Conservation (phyloP, 2,888 invertebrate species). For the Ametastegia equiseti region DNA sequence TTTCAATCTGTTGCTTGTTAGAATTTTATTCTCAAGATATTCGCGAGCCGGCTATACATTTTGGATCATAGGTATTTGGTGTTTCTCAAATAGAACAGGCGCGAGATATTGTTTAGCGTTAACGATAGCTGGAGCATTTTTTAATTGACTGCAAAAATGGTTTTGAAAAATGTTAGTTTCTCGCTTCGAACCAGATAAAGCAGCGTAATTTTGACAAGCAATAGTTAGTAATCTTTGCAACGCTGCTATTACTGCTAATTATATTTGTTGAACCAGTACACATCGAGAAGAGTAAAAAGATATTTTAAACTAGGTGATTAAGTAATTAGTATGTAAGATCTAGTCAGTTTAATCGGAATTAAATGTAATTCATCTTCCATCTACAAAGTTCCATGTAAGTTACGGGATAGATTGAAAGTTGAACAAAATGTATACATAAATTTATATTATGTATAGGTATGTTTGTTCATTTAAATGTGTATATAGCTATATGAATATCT, state of each 20-base stretch:
- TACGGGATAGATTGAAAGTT: neutral
- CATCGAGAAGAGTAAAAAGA: constrained; percentile 35
- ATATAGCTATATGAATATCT: constrained; percentile 32
- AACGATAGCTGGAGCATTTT: neutral
- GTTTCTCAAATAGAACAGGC: neutral
- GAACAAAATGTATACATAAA: neutral
- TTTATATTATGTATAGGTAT: constrained; percentile 7
- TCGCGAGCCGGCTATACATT: neutral
- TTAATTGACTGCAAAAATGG: neutral
- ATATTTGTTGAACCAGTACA: constrained; percentile 13
- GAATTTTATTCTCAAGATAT: neutral
- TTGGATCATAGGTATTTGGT: neutral
- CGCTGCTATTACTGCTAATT: constrained; percentile 23
- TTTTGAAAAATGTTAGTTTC: neutral
- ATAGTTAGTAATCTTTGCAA: constrained; percentile 26
- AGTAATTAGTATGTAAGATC: constrained; percentile 9
- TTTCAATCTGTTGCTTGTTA: constrained; percentile 35
- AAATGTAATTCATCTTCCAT: constrained; percentile 41
- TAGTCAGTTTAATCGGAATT: constrained; percentile 34
- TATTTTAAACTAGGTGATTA: constrained; percentile 38
- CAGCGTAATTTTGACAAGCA: constrained; percentile 27
- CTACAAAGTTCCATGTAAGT: constrained; percentile 21
- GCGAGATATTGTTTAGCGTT: neutral
- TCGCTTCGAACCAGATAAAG: neutral
- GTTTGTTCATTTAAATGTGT: neutral